These are phyloP conservation scores for Peromyscus maniculatus DNA, from an alignment of 2,113 vertebrate genomes.

Conservation along the genomic window DNA sequence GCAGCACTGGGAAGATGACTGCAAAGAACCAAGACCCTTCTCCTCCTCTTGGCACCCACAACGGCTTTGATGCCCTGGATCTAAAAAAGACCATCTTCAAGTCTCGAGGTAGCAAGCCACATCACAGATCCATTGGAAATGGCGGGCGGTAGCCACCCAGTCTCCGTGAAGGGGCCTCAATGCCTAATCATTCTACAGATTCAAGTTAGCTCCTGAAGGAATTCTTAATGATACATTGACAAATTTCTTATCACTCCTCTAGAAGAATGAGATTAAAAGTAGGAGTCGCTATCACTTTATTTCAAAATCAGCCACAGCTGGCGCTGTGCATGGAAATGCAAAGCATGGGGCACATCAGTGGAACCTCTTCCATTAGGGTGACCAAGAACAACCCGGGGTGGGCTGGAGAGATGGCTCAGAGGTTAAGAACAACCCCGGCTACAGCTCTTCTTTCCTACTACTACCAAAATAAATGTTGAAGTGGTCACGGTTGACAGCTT, in stretches of 20 bases:
- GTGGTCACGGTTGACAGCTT: neutral
- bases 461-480: constrained; percentile 24
- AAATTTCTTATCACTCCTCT: neutral
- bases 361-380: neutral
- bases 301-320: constrained; percentile 26
- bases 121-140: neutral
- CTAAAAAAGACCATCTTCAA: neutral
- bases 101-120: neutral
- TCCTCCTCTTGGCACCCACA: neutral
- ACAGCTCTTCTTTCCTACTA: neutral
- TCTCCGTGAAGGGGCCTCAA: neutral
- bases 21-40: neutral
- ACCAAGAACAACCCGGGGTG: neutral
- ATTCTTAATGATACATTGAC: neutral
- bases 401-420: too few relatives aligned
- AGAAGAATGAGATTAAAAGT: constrained; percentile 8
- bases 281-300: neutral
- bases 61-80: neutral
- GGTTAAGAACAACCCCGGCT: neutral
- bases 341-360: neutral
- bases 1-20: neutral
- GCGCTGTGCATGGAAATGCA: neutral
- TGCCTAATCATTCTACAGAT: neutral
- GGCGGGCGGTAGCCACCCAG: neutral
- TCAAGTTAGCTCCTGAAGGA: constrained; percentile 12